These are phyloP conservation scores for Pardosa pseudoannulata DNA, from an alignment of 2,888 invertebrate genomes.

Conservation along the genomic window DNA sequence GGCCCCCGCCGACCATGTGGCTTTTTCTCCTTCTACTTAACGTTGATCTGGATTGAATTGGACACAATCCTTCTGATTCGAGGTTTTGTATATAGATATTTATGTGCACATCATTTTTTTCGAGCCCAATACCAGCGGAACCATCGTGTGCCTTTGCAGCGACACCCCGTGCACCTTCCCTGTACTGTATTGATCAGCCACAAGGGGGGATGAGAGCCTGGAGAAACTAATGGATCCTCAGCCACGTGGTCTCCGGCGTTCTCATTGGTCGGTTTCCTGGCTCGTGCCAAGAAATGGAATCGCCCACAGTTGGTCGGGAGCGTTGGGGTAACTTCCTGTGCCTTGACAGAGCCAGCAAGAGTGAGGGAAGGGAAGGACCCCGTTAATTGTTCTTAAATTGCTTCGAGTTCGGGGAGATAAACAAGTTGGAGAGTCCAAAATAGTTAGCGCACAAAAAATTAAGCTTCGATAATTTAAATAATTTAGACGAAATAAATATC, in stretches of 20 bases:
- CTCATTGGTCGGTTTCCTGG: conserved; percentile 35
- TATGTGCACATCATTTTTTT: not conserved
- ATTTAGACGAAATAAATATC: too few relatives aligned
- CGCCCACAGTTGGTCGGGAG: conserved; percentile 29
- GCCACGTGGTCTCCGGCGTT: conserved; percentile 54
- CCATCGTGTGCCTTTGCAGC: not conserved
- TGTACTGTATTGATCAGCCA: conserved; percentile 55
- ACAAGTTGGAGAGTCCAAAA: not conserved
- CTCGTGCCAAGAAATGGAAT: conserved; percentile 22
- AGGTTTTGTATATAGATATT: too few relatives aligned
- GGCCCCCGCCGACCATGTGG: too few relatives aligned
- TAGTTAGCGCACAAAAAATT: not conserved
- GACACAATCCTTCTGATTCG: too few relatives aligned
- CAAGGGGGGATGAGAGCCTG: conserved; percentile 34
- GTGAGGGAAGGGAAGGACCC: not conserved
- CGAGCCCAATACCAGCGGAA: not conserved
- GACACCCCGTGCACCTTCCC: conserved; percentile 41
- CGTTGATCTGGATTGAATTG: too few relatives aligned
- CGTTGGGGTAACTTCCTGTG: conserved; percentile 15
- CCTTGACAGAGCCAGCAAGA: conserved; percentile 8
- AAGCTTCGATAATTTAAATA: too few relatives aligned
- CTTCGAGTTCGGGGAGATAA: not conserved
- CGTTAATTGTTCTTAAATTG: conserved; percentile 3
- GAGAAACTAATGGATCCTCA: conserved; percentile 60
- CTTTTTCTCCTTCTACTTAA: too few relatives aligned